A percentile compares a stretch with the other conserved stretches of the same genome.
Conservation (phyloP, 2,888 invertebrate species). For the Pecten maximus region DNA sequence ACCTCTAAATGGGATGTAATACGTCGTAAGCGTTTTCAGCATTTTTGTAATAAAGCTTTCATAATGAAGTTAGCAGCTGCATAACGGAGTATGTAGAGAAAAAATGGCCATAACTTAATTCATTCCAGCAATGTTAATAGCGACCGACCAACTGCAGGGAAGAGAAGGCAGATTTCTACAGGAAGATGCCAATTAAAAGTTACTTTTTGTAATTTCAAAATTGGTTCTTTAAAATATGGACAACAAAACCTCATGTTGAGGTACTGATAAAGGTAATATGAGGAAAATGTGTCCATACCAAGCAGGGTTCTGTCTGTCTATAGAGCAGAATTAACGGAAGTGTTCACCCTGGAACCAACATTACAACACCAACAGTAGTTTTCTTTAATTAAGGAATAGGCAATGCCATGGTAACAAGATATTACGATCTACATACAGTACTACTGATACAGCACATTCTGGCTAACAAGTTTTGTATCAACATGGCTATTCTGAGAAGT, state of each 20-base stretch:
- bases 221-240: neutral
- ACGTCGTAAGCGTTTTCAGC: conserved; percentile 11
- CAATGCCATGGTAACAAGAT: no score
- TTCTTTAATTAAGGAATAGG: no score
- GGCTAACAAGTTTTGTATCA: no score
- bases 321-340: no score
- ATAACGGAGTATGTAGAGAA: neutral
- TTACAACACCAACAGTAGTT: no score
- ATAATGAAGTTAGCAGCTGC: conserved; percentile 35
- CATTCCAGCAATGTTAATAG: conserved; percentile 31
- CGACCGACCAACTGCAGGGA: neutral
- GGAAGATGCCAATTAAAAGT: conserved; percentile 1
- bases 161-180: neutral
- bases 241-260: neutral
- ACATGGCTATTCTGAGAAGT: no score
- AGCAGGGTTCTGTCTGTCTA: no score
- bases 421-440: no score
- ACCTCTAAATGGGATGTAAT: conserved; percentile 31
- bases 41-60: conserved; percentile 35
- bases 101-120: conserved; percentile 11
- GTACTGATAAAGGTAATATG: neutral
- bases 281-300: neutral
- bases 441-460: no score
- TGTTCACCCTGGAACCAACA: no score
- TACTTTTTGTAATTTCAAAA: neutral